Conservation (phyloP, 2,888 invertebrate genomes). For the Andrena camellia region DNA sequence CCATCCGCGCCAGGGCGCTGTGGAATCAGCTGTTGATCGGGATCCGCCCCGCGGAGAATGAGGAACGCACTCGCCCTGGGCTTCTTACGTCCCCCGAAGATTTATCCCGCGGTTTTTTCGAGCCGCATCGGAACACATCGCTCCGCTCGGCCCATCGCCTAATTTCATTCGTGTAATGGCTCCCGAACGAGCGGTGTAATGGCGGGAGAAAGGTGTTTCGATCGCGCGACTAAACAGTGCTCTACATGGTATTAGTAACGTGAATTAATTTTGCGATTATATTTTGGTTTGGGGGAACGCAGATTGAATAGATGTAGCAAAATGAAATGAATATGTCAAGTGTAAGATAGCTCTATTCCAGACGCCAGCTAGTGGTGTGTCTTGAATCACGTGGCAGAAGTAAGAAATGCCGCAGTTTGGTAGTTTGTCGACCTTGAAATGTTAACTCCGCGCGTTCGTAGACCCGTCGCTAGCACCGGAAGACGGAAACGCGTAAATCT, state of each 20-base stretch:
- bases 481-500: constrained; percentile 75
- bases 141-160: constrained; percentile 20
- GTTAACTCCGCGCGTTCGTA: constrained; percentile 37
- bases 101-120: constrained; percentile 38
- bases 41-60: constrained; percentile 39
- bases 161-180: constrained; percentile 58
- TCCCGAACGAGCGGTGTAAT: constrained; percentile 42
- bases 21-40: constrained; percentile 66
- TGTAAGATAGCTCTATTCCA: too few species aligned
- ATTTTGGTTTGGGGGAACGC: too few species aligned
- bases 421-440: too few species aligned
- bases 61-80: constrained; percentile 46
- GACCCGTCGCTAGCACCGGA: constrained; percentile 64
- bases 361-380: too few species aligned
- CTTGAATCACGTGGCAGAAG: too few species aligned
- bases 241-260: background rate
- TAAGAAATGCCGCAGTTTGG: too few species aligned
- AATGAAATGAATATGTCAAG: too few species aligned
- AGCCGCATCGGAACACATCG: background rate
- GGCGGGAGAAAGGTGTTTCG: constrained; percentile 46
- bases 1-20: constrained; percentile 1
- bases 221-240: background rate
- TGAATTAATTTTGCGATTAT: background rate
- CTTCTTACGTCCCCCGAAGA: constrained; percentile 45
- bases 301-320: too few species aligned